These are phyloP conservation scores for Stenurella melanura DNA, from an alignment of 2,888 invertebrate genomes.

Conservation along the genomic window DNA sequence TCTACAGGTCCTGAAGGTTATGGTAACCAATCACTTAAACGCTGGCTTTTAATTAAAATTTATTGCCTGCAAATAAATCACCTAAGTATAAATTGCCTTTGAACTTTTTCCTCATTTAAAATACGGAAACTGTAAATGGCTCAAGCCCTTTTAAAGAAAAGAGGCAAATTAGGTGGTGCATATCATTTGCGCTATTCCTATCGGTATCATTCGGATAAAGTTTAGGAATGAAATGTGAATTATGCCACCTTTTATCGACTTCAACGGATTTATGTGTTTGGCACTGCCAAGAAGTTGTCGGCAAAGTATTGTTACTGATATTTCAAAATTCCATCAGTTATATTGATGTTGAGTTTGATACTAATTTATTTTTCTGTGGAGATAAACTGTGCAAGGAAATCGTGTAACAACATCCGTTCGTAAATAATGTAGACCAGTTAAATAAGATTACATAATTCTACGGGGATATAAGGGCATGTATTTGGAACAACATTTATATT, in stretches of 20 bases:
- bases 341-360: not conserved
- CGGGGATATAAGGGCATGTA: no score
- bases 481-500: no score
- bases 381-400: not conserved
- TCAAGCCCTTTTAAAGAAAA: not conserved
- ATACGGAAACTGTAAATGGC: not conserved
- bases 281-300: not conserved
- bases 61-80: not conserved
- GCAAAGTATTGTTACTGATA: not conserved
- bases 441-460: no score
- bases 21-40: not conserved
- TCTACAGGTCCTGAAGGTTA: not conserved
- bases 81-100: not conserved
- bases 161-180: not conserved
- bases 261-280: not conserved
- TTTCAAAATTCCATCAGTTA: not conserved
- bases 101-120: not conserved
- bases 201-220: not conserved
- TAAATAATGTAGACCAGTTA: not conserved
- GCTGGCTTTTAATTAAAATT: not conserved
- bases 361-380: not conserved
- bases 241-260: not conserved
- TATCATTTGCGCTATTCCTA: not conserved
- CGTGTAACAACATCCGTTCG: not conserved
- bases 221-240: not conserved